phyloP scores from a whole-genome alignment of 1,140 invertebrate genomes.

The Sinonovacula constricta region DNA sequence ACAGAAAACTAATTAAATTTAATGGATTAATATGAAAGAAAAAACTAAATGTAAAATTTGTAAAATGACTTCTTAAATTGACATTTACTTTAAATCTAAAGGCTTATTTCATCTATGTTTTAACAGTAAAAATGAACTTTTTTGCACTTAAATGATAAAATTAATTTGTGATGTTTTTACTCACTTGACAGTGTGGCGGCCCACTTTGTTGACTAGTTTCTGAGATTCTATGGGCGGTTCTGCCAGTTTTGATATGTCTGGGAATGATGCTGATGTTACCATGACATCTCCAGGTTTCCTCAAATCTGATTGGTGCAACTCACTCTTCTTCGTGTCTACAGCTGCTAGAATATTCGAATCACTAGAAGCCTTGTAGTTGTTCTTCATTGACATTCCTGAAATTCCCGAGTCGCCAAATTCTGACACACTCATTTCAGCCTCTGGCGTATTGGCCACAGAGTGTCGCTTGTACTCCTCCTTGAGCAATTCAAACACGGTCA shows the following conservation, averaged over 20 bases:
- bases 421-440: constrained; percentile 20
- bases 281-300: constrained; percentile 39
- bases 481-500: constrained; percentile 73
- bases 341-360: constrained; percentile 46
- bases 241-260: constrained; percentile 68
- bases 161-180: no score
- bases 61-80: no score
- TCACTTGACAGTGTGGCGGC: constrained; percentile 63
- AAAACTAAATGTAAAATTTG: no score
- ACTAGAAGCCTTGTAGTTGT: constrained; percentile 38
- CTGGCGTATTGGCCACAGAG: background rate
- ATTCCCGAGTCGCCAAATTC: constrained; percentile 40
- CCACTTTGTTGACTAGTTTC: constrained; percentile 69
- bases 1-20: no score
- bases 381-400: constrained; percentile 31
- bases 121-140: no score
- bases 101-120: no score
- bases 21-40: no score
- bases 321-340: constrained; percentile 33
- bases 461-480: constrained; percentile 68
- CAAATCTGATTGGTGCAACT: no score
- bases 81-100: no score
- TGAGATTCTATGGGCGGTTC: constrained; percentile 58
- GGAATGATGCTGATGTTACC: constrained; percentile 68
- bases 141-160: no score